Conservation (phyloP, 2,113 vertebrate species). For the Mungos mungo region DNA sequence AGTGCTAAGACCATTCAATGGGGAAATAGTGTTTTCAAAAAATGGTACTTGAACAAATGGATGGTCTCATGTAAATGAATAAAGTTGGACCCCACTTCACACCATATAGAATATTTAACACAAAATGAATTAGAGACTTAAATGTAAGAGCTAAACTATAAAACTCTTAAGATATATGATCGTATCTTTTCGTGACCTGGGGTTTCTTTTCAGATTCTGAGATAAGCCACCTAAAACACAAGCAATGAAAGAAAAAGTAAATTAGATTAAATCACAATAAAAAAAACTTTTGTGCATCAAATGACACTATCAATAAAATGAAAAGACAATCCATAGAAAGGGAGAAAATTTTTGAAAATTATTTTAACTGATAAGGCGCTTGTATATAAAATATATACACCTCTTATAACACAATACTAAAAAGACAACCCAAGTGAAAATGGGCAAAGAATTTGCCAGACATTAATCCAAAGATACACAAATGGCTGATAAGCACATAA, state of each 20-base stretch:
- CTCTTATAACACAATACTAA: not conserved
- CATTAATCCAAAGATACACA: not conserved
- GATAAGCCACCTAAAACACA: not conserved
- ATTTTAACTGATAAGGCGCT: not conserved
- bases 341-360: not conserved
- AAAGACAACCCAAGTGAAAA: not conserved
- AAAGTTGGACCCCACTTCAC: not conserved
- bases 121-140: not conserved
- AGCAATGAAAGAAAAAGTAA: not conserved
- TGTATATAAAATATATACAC: not conserved
- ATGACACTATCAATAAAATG: not conserved
- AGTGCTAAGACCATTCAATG: not conserved
- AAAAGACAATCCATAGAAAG: not conserved
- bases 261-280: not conserved
- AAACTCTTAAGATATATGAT: not conserved
- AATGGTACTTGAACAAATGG: not conserved
- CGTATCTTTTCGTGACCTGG: not conserved
- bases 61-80: not conserved
- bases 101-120: not conserved
- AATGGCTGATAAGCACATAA: not conserved
- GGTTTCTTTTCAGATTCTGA: slow-evolving; percentile 5
- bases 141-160: not conserved
- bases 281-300: not conserved
- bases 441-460: not conserved
- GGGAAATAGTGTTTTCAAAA: not conserved